Base-by-base conservation (phyloP, 2,797 vertebrate species). In the Leptatherina wallacei region DNA sequence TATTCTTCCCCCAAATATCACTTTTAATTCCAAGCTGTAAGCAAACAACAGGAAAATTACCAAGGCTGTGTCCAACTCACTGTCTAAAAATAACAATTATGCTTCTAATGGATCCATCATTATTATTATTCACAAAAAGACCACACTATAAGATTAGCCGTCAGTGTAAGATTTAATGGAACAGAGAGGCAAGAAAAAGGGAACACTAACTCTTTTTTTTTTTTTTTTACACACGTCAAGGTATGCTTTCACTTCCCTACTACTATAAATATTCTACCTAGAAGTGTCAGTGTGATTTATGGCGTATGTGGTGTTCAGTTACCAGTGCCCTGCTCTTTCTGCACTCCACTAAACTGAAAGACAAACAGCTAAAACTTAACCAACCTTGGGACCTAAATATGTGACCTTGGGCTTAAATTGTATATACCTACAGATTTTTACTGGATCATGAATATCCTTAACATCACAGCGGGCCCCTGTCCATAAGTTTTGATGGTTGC, bases 261-360 rank as follows among this genome's bases (percentile, higher is more conserved):
- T 55, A 3, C 63, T 79, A 91, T 88, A 92, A 83, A n/a, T 20
- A 66, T 22, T 32, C 60, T 79, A 71, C 85, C 57, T 3, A 73
- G 80, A 89, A 86, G 75, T 81, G 85, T 84, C 86, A 73, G 2
- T 2, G 20, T 84, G 88, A 91, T 83, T 79, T 71, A 89, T 66
- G 73, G 70, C 49, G 49, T 58, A 22, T 30, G 42, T 49, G 63
- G 75, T 3, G 66, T 66, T 71, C 55, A 44, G 76, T 88, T 86
- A 78, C 79, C 66, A 60, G 36, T 14, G 27, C 51, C 65, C 75
- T 79, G 77, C 70, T 77, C 63, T 36, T 38, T 30, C 65, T 57
- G 67, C 69, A 6, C 42, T 60, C 27, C 20, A 40, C 38, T 55
- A 36, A 13, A 74, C 38, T 30, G 56, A 54, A 85, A 84, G 83